A percentile compares a stretch with the other conserved stretches of the same genome.
Conservation (phyloP, 2,888 invertebrate species). For the Eustalomyia histrio region DNA sequence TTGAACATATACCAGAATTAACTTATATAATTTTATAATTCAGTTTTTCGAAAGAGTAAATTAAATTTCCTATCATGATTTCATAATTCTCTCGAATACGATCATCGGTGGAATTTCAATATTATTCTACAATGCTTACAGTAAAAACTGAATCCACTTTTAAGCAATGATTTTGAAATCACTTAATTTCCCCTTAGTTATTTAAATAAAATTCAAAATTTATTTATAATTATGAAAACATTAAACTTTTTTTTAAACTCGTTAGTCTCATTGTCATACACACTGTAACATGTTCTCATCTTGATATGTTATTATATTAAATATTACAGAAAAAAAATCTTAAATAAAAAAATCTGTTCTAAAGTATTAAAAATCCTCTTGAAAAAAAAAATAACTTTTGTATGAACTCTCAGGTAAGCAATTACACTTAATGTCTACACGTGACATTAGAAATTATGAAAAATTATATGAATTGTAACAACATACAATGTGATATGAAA, state of each 20-base stretch:
- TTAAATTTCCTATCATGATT: no score
- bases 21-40: no score
- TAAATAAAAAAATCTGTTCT: conserved; percentile 47
- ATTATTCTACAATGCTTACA: no score
- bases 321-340: conserved; percentile 26
- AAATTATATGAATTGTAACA: conserved; percentile 61
- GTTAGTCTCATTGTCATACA: conserved; percentile 54
- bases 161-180: no score
- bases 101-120: no score
- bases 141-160: no score
- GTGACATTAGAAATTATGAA: conserved; percentile 66
- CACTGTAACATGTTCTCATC: conserved; percentile 43
- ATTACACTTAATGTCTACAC: conserved; percentile 66
- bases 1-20: no score
- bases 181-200: no score
- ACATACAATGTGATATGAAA: conserved; percentile 27
- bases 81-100: no score
- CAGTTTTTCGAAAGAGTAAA: no score
- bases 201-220: background rate
- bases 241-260: conserved; percentile 53
- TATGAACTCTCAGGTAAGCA: conserved; percentile 60
- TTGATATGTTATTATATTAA: conserved; percentile 46
- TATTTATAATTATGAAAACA: conserved; percentile 48
- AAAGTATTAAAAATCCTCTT: conserved; percentile 53
- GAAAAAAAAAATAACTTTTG: conserved; percentile 48